A percentile compares a stretch with the other conserved stretches of the same genome.
phyloP scores from a whole-genome alignment of 2,113 vertebrate species.

The Rhinoderma darwinii region DNA sequence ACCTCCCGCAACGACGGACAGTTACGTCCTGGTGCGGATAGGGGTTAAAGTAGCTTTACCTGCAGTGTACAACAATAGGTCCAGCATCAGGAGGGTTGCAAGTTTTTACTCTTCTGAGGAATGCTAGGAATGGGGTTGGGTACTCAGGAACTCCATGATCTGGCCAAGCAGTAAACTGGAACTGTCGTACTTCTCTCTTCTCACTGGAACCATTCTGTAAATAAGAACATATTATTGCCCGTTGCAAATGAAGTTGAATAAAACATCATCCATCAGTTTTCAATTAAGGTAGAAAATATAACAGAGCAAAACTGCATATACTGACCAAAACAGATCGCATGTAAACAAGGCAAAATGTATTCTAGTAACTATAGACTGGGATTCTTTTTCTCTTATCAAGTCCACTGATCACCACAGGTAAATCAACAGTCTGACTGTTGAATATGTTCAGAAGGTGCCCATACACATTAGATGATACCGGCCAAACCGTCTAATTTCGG shows the following conservation, averaged over 20 bases:
- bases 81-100: conserved; percentile 95
- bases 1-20: too few species aligned
- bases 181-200: conserved; percentile 96
- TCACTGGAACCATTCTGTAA: conserved; percentile 93
- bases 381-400: too few species aligned
- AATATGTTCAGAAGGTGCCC: too few species aligned
- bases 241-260: not conserved
- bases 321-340: not conserved
- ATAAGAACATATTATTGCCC: not conserved
- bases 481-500: too few species aligned
- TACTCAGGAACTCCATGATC: conserved; percentile 97
- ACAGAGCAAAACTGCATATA: not conserved
- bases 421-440: too few species aligned
- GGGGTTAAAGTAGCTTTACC: conserved; percentile 77
- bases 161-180: conserved; percentile 98
- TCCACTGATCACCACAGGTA: too few species aligned
- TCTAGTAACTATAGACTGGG: not conserved
- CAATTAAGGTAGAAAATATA: not conserved
- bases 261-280: too few species aligned
- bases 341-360: not conserved
- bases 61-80: conserved; percentile 97
- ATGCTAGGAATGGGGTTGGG: conserved; percentile 95
- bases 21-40: too few species aligned
- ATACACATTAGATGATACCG: too few species aligned
- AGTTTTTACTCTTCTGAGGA: conserved; percentile 93